Percentiles rank a stretch among this genome's conserved stretches.
Evolutionary conservation across 2,888 invertebrate genomes (phyloP).

Genomic region (Anorthoa munda): DNA sequence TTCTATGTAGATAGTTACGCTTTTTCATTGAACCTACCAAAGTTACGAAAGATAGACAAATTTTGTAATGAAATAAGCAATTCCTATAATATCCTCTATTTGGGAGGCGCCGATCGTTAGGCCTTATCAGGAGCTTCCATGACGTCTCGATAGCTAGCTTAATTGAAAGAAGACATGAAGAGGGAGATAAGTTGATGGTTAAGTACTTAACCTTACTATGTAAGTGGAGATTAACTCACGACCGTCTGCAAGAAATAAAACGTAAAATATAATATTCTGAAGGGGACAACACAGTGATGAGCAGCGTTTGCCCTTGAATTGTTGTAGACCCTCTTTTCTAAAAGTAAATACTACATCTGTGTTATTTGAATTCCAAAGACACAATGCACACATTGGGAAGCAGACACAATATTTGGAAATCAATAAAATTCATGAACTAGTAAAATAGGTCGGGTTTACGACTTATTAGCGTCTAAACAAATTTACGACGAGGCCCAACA

Average conservation of each 20-base stretch:
- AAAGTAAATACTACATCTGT: slow-evolving; percentile 18
- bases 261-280: slow-evolving; percentile 6
- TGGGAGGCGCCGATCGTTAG: slow-evolving; percentile 17
- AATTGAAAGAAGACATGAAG: slow-evolving; percentile 15
- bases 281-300: slow-evolving; percentile 7
- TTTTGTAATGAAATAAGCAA: slow-evolving; percentile 32
- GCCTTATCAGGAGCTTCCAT: slow-evolving; percentile 2
- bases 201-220: slow-evolving; percentile 8
- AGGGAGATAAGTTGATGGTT: slow-evolving; percentile 7
- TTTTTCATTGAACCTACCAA: slow-evolving; percentile 38
- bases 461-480: slow-evolving; percentile 50
- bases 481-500: slow-evolving; percentile 53
- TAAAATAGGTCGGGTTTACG: slow-evolving; percentile 58
- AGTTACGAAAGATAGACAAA: slow-evolving; percentile 19
- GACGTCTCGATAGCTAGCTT: slow-evolving; percentile 20
- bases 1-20: not conserved
- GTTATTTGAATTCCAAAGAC: slow-evolving; percentile 14
- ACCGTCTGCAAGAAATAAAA: not conserved
- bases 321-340: slow-evolving; percentile 9
- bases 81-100: slow-evolving; percentile 33
- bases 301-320: slow-evolving; percentile 15
- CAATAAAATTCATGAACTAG: slow-evolving; percentile 51
- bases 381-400: slow-evolving; percentile 26
- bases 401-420: slow-evolving; percentile 49
- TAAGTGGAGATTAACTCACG: not conserved